Evolutionary conservation across 2,888 invertebrate genomes (phyloP), one percentile per base, ranked within the genome.

Genomic region (Drosophila macrospina): DNA sequence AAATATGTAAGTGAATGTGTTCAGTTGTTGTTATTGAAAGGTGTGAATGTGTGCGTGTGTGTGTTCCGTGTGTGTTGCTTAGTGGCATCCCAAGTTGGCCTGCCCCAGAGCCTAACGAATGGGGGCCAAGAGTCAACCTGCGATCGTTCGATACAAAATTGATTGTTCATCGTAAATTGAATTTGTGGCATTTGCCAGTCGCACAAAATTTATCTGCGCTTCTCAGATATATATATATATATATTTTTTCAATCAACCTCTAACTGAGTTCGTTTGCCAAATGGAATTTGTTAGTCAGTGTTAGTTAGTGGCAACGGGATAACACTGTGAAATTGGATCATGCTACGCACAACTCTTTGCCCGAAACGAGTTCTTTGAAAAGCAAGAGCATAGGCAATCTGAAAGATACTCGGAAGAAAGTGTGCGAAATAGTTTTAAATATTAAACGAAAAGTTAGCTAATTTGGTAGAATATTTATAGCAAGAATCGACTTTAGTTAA

Each of bases 121-220:
- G 71, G 82, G 77, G 83, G 83, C 78, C 84, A 84, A 81, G 69
- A 83, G 83, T 83, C 80, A 83, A 80, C 71, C 64, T 70, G 76
- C 71, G 81, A 84, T 81, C 82, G 76, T 76, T 83, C 62, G 65
- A 36, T 56, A 67, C 69, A 54, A 78, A 78, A 80, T 84, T 78
- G 76, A 80, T 80, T 80, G 70, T 75, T 71, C 66, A 65, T 78
- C 69, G 74, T 76, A 81, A 84, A 84, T 84, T 83, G 78, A 80
- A 74, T 83, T 81, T 83, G 73, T 70, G 66, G 76, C 67, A 70
- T 69, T 78, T 66, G 73, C 74, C 60, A 74, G 55, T 71, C 51
- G 63, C 24, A 24, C 20, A 51, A 63, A 61, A 79, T 80, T 78
- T 76, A 77, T 78, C 57, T 61, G 57, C 56, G 26, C 47, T 56